Evolutionary conservation across 2,888 invertebrate genomes (phyloP).

Genomic region (Coremacera marginata): DNA sequence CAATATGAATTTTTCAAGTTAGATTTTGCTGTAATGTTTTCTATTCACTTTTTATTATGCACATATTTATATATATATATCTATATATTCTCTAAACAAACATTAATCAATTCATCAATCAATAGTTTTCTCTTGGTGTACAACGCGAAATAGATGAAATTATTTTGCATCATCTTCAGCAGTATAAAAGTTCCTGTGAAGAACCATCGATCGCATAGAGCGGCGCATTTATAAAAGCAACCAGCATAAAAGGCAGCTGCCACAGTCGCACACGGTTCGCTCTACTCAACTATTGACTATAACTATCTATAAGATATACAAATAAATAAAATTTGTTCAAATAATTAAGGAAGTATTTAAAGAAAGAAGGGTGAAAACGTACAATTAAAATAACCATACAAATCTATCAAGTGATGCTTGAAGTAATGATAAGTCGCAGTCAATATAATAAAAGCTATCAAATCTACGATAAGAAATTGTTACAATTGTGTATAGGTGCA

Average conservation of each 20-base stretch:
- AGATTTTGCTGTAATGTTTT: no score
- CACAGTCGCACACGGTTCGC: constrained; percentile 9
- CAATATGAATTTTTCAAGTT: no score
- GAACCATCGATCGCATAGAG: not conserved
- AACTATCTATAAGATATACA: not conserved
- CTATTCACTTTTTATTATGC: not conserved
- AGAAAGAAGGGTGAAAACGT: not conserved
- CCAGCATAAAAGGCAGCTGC: not conserved
- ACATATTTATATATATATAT: not conserved
- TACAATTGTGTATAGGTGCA: no score
- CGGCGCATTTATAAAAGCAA: constrained; percentile 21
- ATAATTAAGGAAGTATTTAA: not conserved
- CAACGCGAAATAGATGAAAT: not conserved
- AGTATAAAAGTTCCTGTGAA: not conserved
- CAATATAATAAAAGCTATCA: no score
- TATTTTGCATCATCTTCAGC: constrained; percentile 9
- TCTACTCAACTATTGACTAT: not conserved
- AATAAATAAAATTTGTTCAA: not conserved
- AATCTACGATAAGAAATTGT: no score
- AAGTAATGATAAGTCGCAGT: no score
- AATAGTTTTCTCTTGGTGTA: constrained; percentile 4
- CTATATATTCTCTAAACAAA: not conserved
- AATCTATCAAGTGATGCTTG: not conserved
- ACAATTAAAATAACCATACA: not conserved
- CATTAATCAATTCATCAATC: no score